Evolutionary conservation across 2,888 invertebrate genomes (phyloP), one percentile per base, ranked within the genome.

Genomic region (Oegoconia quadripuncta): DNA sequence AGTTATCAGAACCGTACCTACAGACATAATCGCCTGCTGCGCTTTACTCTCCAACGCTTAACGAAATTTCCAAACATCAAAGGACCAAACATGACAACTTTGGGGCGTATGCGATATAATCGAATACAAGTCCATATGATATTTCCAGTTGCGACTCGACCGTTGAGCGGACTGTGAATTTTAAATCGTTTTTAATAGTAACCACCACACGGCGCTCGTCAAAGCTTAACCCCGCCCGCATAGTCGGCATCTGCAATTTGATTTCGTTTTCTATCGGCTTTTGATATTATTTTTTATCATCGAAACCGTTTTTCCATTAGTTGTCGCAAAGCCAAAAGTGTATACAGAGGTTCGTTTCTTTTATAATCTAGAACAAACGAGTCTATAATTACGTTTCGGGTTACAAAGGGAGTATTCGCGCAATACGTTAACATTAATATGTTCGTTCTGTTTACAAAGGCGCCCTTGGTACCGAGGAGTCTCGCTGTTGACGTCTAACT

Each of bases 121-220:
- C 72, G 75, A 74, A 75, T 74, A 74, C 78, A 70, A 61, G 72
- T 72, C 66, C n/a, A n/a, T n/a, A 69, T 70, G 73, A 72, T 71
- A 66, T 64, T 65, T 60, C 64, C 65, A 55, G 56, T 55, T 62
- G 55, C 59, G 64, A 64, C 63, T 67, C 63, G 60, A 55, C 70
- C 64, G 67, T 66, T 73, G 69, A 76, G 74, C 77, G 71, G 74
- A 81, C 80, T 80, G 82, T 86, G 84, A 83, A 86, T 86, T 84
- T 80, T 83, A 86, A 82, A 84, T 80, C 75, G 69, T 77, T 82
- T 86, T 83, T 83, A 84, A 83, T 82, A 74, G 73, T 62, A 55
- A 60, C 35, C 59, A 51, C 45, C 52, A 50, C 49, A 45, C 55
- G 63, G 59, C 50, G 56, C 22, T 58, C 56, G 59, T 68, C 71